Percentiles rank a stretch among this genome's conserved stretches.
phyloP scores from a whole-genome alignment of 2,888 invertebrate genomes.

The Chorisops tibialis region DNA sequence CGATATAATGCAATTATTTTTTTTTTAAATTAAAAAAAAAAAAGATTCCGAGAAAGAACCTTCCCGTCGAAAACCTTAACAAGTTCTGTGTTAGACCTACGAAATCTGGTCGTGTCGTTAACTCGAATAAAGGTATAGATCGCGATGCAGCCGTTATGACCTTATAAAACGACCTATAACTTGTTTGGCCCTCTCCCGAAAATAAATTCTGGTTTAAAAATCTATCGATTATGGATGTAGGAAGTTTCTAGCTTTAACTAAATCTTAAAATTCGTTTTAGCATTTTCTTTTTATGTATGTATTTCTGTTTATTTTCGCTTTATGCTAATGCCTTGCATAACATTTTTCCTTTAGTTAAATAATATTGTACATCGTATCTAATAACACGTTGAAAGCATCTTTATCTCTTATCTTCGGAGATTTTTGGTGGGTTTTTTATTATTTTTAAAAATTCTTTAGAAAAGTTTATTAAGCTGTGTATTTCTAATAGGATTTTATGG shows the following conservation, averaged over 20 bases:
- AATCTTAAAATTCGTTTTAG: not conserved
- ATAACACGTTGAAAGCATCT: too few relatives aligned
- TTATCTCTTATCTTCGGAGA: too few relatives aligned
- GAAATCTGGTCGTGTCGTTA: not conserved
- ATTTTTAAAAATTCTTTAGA: too few relatives aligned
- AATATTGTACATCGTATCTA: too few relatives aligned
- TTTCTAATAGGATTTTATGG: too few relatives aligned
- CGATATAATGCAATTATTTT: too few relatives aligned
- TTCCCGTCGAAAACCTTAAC: not conserved
- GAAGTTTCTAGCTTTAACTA: not conserved
- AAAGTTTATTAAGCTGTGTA: too few relatives aligned
- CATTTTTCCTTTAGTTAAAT: not conserved
- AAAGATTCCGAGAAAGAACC: constrained; percentile 1
- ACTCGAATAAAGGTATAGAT: not conserved
- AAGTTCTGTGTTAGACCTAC: constrained; percentile 4
- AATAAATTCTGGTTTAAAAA: constrained; percentile 7
- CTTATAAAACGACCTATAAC: constrained; percentile 19
- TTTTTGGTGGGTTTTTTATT: too few relatives aligned
- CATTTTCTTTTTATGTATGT: constrained; percentile 1
- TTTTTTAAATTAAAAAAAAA: not conserved
- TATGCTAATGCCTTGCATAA: constrained; percentile 19
- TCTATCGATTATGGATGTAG: not conserved
- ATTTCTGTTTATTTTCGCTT: constrained; percentile 10
- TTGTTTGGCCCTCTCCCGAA: constrained; percentile 22
- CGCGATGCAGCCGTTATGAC: not conserved